Percentiles rank a stretch among this genome's conserved stretches.
phyloP scores from a whole-genome alignment of 2,113 vertebrate species.

The Hemichromis elongatus region DNA sequence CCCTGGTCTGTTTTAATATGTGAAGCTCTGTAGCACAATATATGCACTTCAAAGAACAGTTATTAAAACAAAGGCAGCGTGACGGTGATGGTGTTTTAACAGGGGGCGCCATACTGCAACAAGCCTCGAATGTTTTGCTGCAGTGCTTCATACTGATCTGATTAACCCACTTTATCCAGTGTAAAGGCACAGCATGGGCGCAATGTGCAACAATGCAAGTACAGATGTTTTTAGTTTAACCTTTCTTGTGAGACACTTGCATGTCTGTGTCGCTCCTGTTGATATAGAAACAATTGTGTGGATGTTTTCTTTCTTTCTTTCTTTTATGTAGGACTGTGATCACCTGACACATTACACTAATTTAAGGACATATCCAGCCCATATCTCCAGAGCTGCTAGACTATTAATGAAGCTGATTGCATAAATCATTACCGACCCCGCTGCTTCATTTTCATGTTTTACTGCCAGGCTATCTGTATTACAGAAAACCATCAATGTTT shows the following conservation, averaged over 20 bases:
- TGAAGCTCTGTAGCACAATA: neutral
- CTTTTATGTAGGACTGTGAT: neutral
- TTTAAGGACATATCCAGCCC: neutral
- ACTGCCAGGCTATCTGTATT: neutral
- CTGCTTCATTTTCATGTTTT: neutral
- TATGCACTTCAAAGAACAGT: constrained; percentile 14
- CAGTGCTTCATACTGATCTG: neutral
- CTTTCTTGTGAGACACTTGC: neutral
- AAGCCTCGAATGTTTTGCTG: neutral
- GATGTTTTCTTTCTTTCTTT: neutral
- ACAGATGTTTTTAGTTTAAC: constrained; percentile 13
- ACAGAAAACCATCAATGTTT: constrained; percentile 7
- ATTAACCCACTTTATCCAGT: constrained; percentile 11
- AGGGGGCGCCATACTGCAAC: constrained; percentile 22
- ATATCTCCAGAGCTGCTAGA: neutral
- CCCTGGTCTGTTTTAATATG: constrained; percentile 10
- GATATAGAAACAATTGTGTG: neutral
- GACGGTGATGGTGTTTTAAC: constrained; percentile 4
- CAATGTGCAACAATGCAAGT: neutral
- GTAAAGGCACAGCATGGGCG: neutral
- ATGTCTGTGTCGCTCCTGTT: neutral
- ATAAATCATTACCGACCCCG: constrained; percentile 9
- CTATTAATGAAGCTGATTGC: constrained; percentile 21
- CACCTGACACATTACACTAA: neutral
- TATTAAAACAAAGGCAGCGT: constrained; percentile 26